phyloP scores from a whole-genome alignment of 2,888 invertebrate species.

The Drosophila algonquin region DNA sequence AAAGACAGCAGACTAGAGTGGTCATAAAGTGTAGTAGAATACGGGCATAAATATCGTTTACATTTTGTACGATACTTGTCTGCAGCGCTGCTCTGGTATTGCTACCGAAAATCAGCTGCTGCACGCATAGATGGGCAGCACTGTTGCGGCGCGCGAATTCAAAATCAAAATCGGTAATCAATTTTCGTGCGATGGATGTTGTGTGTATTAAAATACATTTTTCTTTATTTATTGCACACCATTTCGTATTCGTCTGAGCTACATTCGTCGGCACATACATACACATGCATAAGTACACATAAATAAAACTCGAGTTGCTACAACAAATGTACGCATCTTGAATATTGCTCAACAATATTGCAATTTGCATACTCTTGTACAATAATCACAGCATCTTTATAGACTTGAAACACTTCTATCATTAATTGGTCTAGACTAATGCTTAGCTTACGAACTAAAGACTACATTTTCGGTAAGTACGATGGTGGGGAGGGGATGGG shows the following conservation, averaged over 20 bases:
- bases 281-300: conserved; percentile 62
- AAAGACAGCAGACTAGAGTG: no score
- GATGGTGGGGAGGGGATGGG: background rate
- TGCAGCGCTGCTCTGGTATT: background rate
- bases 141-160: conserved; percentile 1
- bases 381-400: conserved; percentile 82
- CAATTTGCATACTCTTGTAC: conserved; percentile 52
- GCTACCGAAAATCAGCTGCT: background rate
- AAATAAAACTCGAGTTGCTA: conserved; percentile 57
- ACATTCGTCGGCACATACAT: conserved; percentile 20
- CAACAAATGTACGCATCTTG: conserved; percentile 31
- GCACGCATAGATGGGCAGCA: background rate
- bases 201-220: conserved; percentile 47
- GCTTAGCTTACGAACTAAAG: conserved; percentile 60
- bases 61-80: background rate
- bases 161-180: background rate
- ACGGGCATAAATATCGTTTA: no score
- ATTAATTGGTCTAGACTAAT: conserved; percentile 56
- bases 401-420: conserved; percentile 59
- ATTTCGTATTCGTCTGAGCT: conserved; percentile 5
- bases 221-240: conserved; percentile 56
- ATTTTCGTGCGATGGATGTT: background rate
- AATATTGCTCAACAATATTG: conserved; percentile 53
- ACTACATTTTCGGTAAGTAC: conserved; percentile 49
- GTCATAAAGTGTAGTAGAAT: no score